Evolutionary conservation across 2,113 vertebrate genomes (phyloP).

Genomic region (Hiodon alosoides): DNA sequence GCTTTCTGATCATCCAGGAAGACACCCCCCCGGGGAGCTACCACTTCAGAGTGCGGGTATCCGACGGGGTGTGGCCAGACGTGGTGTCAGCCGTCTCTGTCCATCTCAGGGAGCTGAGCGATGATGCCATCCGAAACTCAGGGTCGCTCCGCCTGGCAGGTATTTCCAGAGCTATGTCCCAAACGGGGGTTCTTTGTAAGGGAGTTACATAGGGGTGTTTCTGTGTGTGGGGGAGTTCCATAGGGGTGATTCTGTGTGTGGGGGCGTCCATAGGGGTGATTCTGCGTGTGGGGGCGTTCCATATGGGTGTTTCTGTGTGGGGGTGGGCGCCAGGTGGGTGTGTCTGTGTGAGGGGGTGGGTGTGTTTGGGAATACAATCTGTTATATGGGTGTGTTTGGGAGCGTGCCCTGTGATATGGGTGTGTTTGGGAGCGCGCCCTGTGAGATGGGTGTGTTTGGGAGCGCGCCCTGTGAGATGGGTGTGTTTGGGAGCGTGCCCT

Average conservation of each 20-base stretch:
- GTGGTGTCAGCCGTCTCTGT: slow-evolving; percentile 68
- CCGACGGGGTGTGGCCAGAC: slow-evolving; percentile 81
- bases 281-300: neutral
- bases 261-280: neutral
- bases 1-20: slow-evolving; percentile 77
- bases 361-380: too few species aligned
- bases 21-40: slow-evolving; percentile 67
- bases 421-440: too few species aligned
- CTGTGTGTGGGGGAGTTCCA: neutral
- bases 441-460: too few species aligned
- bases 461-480: too few species aligned
- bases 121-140: slow-evolving; percentile 73
- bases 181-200: neutral
- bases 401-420: too few species aligned
- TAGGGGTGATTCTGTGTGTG: neutral
- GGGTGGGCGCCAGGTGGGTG: too few species aligned
- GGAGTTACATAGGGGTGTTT: neutral
- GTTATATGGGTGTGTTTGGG: too few species aligned
- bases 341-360: too few species aligned
- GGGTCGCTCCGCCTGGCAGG: slow-evolving; percentile 73
- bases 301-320: too few species aligned
- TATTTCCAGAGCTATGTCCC: slow-evolving; percentile 30
- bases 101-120: slow-evolving; percentile 70
- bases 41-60: slow-evolving; percentile 73
- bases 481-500: too few species aligned